Percentiles rank a stretch among this genome's conserved stretches.
phyloP scores from a whole-genome alignment of 2,888 invertebrate species.

The Empis stercorea region DNA sequence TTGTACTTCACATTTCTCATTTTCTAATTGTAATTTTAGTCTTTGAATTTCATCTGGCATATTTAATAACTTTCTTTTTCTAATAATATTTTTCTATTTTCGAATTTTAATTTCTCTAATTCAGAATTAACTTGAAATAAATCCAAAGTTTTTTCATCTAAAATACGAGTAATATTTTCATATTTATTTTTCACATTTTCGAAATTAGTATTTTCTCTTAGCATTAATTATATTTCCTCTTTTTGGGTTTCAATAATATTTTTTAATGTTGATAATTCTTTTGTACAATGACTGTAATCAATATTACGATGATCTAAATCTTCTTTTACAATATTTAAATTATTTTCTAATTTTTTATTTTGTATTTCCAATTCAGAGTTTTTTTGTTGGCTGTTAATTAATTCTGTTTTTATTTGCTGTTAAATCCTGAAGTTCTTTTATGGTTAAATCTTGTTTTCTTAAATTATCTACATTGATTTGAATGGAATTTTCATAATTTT shows the following conservation, averaged over 20 bases:
- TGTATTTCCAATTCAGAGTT: background rate
- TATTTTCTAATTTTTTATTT: background rate
- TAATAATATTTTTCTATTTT: too few species aligned
- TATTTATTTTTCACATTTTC: background rate
- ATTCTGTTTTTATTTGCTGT: slow-evolving; percentile 3
- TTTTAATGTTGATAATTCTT: background rate
- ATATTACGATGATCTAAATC: background rate
- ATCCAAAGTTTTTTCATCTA: too few species aligned
- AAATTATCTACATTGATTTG: too few species aligned
- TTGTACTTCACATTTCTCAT: slow-evolving; percentile 19
- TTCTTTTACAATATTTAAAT: background rate
- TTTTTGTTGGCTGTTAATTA: background rate
- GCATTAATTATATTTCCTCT: background rate
- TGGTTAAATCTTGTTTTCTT: too few species aligned
- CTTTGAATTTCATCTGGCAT: slow-evolving; percentile 22
- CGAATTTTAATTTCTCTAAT: too few species aligned
- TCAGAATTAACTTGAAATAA: too few species aligned
- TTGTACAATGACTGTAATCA: background rate
- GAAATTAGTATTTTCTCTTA: background rate
- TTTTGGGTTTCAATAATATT: background rate
- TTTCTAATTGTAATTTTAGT: slow-evolving; percentile 18
- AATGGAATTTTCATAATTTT: slow-evolving; percentile 1
- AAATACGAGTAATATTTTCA: too few species aligned
- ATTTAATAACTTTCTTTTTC: too few species aligned
- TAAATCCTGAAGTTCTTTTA: background rate